These are phyloP conservation scores for Colius striatus DNA, from an alignment of 2,113 vertebrate species.

Conservation along the genomic window DNA sequence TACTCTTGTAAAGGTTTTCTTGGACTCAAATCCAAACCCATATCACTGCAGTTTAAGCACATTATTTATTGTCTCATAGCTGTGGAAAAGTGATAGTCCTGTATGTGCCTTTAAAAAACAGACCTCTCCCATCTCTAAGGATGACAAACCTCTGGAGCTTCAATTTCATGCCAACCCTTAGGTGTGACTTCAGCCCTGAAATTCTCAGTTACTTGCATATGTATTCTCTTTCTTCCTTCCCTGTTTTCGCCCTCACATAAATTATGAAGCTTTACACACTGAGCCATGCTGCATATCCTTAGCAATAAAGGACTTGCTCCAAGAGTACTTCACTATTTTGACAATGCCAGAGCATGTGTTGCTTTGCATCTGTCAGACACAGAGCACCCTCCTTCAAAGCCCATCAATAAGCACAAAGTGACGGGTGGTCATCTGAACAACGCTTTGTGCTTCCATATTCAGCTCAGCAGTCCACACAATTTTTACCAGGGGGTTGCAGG, in stretches of 20 bases:
- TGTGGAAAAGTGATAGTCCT: not conserved
- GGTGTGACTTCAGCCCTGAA: not conserved
- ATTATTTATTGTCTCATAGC: not conserved
- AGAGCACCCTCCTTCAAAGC: not conserved
- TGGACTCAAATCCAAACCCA: not conserved
- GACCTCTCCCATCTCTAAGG: not conserved
- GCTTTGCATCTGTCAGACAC: conserved; percentile 25
- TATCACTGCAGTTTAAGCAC: not conserved
- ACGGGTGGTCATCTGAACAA: not conserved
- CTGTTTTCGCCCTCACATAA: not conserved
- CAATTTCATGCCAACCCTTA: not conserved
- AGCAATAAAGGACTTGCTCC: not conserved
- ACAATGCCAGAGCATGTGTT: not conserved
- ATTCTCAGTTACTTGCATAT: not conserved
- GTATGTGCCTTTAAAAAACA: not conserved
- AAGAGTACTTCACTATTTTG: not conserved
- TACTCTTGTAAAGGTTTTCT: not conserved
- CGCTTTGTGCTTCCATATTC: not conserved
- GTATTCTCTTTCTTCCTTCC: not conserved
- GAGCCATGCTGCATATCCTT: not conserved
- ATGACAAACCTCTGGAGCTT: not conserved
- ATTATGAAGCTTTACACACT: not conserved
- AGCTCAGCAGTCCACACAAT: conserved; percentile 21
- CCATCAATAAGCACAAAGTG: not conserved
- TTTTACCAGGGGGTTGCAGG: not conserved